Evolutionary conservation across 2,888 invertebrate genomes (phyloP), one percentile per base, ranked within the genome.

Genomic region (Sarcophaga rosellei): DNA sequence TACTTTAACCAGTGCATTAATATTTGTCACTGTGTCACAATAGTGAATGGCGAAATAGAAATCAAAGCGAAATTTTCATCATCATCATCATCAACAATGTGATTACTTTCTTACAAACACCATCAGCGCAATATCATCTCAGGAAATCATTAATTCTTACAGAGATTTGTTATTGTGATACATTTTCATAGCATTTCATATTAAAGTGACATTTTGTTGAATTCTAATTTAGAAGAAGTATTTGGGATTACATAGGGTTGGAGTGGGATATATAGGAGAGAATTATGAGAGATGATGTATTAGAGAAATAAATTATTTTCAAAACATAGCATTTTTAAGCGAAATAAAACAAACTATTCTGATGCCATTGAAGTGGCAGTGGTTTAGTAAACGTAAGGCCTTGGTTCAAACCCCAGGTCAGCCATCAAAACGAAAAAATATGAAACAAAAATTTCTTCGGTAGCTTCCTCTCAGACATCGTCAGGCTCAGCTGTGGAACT

Each of bases 81-180:
- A 70, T 53, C 63, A 15, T 53, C 57, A 63, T 63, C 35, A 72
- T 79, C 53, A 35, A 21, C 10, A n/a, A 59, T 59, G 59, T 20
- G 25, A 23, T 57, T 23, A 5, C 21, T 72, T 44, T 72, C n/a
- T 73, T n/a, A 53, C n/a, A 75, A 6, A 61, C 45, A 69, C 23
- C n/a, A 8, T 69, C 53, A 12, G 12, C 1, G 53, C 53, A 53
- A 15, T 53, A 53, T 12, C 53, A 53, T 53, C 17, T 53, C 53
- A 53, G 53, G 0, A 53, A 15, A 4, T 53, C 12, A 53, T 53
- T 17, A 53, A 53, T 35, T 35, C 35, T 1, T 10, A 35, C 2
- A 35, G 8, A 35, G 35, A 35, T 35, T 35, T 8, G 10, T 2
- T 8, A 35, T 35, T 35, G 53, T 53, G 53, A 53, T 53, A 15